These are phyloP conservation scores for Cyprinella venusta DNA, from an alignment of 2,797 vertebrate genomes.

Conservation along the genomic window DNA sequence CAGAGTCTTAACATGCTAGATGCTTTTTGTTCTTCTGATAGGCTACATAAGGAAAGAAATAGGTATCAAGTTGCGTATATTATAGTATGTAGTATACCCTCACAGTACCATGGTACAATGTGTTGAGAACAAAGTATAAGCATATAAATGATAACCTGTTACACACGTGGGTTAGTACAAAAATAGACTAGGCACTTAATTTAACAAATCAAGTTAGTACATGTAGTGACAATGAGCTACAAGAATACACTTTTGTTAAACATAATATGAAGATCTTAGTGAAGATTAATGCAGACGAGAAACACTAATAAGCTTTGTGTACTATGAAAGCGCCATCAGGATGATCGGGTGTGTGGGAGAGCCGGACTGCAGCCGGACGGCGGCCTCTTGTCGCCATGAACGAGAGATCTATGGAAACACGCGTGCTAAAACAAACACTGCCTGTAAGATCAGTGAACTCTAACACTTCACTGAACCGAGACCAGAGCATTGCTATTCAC, in stretches of 20 bases:
- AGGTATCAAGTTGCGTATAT: too few relatives aligned
- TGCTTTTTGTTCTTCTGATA: slow-evolving; percentile 10
- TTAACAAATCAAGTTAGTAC: background rate
- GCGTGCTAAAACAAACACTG: slow-evolving; percentile 60
- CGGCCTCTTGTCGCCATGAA: slow-evolving; percentile 34
- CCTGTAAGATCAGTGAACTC: slow-evolving; percentile 52
- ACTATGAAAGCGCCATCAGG: background rate
- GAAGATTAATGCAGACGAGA: background rate
- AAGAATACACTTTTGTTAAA: background rate
- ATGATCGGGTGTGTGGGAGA: slow-evolving; percentile 12
- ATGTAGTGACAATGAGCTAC: background rate
- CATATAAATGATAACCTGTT: background rate
- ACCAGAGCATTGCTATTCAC: slow-evolving; percentile 41
- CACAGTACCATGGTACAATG: background rate
- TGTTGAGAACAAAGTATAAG: background rate
- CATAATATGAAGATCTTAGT: background rate
- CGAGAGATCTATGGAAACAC: slow-evolving; percentile 55
- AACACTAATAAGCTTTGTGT: background rate
- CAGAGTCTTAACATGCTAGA: background rate
- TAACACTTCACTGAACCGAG: slow-evolving; percentile 53
- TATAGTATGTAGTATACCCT: background rate
- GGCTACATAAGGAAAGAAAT: background rate
- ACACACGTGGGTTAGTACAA: background rate
- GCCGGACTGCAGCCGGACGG: background rate
- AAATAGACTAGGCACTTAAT: background rate